Conservation (phyloP, 2,888 invertebrate genomes). For the Tetragonula carbonaria region DNA sequence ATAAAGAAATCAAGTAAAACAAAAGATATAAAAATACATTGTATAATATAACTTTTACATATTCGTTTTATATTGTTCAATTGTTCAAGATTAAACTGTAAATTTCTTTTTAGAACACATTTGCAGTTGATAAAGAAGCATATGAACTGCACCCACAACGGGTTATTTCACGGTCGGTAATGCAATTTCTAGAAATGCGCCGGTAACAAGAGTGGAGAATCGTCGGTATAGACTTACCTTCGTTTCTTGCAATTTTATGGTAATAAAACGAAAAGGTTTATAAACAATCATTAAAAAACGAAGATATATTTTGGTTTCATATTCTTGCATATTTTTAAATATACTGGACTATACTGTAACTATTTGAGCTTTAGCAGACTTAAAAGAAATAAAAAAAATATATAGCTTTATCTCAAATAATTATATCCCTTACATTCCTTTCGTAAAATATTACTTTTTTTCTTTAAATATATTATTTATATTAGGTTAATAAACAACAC, state of each 20-base stretch:
- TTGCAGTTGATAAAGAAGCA: constrained; percentile 38
- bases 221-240: constrained; percentile 60
- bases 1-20: neutral
- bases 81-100: neutral
- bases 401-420: neutral
- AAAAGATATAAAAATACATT: constrained; percentile 10
- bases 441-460: neutral
- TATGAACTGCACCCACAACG: constrained; percentile 2
- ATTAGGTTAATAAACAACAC: neutral
- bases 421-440: neutral
- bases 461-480: neutral
- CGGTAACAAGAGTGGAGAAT: constrained; percentile 10
- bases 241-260: constrained; percentile 7
- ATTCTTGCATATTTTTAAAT: neutral
- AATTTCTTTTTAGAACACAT: neutral
- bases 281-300: constrained; percentile 22
- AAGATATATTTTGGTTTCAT: neutral
- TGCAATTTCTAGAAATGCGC: neutral
- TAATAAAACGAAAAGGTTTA: constrained; percentile 52
- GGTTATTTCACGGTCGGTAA: constrained; percentile 29
- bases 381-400: no score
- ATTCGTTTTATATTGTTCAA: neutral
- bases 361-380: no score
- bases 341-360: neutral
- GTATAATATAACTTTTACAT: neutral